Conservation (phyloP, 2,113 vertebrate species). For the western clawed frog (Xenopus tropicalis) region DNA sequence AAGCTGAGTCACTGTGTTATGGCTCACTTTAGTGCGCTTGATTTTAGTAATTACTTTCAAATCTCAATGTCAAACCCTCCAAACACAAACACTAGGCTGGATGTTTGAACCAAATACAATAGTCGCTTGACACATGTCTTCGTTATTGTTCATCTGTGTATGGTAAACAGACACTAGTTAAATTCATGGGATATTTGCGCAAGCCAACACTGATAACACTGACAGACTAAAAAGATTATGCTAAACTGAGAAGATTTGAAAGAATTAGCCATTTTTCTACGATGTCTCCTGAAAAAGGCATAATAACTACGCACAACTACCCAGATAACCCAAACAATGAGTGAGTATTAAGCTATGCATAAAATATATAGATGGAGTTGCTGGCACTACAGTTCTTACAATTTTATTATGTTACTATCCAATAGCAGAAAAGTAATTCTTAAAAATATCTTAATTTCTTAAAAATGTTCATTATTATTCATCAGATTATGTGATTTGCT, state of each 20-base stretch:
- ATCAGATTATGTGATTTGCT: no score
- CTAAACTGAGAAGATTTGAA: not conserved
- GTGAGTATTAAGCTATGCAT: not conserved
- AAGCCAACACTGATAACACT: not conserved
- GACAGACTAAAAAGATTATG: not conserved
- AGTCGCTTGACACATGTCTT: not conserved
- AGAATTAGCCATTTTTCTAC: not conserved
- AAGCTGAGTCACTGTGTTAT: not conserved
- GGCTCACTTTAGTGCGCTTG: not conserved
- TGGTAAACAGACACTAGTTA: not conserved
- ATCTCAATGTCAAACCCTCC: not conserved
- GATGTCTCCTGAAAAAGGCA: slow-evolving; percentile 12
- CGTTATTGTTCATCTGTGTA: not conserved
- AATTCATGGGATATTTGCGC: not conserved
- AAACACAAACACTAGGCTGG: not conserved
- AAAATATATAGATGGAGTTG: no score
- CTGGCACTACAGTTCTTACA: no score
- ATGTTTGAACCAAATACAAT: not conserved
- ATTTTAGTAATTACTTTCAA: slow-evolving; percentile 15
- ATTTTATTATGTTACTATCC: no score
- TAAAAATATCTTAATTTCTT: no score
- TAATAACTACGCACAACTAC: slow-evolving; percentile 1
- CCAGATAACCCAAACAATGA: not conserved
- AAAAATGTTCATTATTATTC: no score
- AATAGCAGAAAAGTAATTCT: no score